A percentile compares a stretch with the other conserved stretches of the same genome.
phyloP scores from a whole-genome alignment of 1,140 invertebrate genomes.

The Cyrtorhinus lividipennis region DNA sequence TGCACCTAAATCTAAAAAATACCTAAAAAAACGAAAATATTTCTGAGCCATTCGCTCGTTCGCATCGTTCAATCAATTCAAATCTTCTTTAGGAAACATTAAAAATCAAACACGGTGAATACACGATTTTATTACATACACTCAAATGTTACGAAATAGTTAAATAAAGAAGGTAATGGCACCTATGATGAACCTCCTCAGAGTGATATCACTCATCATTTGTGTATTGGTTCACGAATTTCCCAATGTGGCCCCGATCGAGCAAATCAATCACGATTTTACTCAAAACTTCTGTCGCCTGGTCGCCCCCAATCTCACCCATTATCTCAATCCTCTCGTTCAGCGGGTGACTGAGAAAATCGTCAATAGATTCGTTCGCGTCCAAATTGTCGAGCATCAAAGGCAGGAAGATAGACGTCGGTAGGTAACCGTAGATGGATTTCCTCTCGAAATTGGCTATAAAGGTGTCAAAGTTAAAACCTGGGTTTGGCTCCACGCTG shows the following conservation, averaged over 20 bases:
- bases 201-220: not conserved
- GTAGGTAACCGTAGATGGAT: constrained; percentile 29
- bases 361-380: not conserved
- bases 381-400: constrained; percentile 19
- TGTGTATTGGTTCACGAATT: not conserved
- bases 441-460: constrained; percentile 27
- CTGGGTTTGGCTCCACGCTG: not conserved
- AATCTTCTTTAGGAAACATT: too few relatives aligned
- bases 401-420: constrained; percentile 28
- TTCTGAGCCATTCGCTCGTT: too few relatives aligned
- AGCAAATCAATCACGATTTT: not conserved
- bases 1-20: too few relatives aligned
- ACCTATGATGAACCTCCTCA: too few relatives aligned
- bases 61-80: too few relatives aligned
- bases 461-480: constrained; percentile 25
- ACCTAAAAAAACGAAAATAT: too few relatives aligned
- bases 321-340: not conserved
- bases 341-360: not conserved
- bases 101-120: too few relatives aligned
- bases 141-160: too few relatives aligned
- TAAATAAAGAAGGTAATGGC: too few relatives aligned
- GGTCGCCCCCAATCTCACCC: not conserved
- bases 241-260: not conserved
- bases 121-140: too few relatives aligned
- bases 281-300: not conserved